These are phyloP conservation scores for Exephanes ischioxanthus DNA, from an alignment of 2,888 invertebrate genomes.

Conservation along the genomic window DNA sequence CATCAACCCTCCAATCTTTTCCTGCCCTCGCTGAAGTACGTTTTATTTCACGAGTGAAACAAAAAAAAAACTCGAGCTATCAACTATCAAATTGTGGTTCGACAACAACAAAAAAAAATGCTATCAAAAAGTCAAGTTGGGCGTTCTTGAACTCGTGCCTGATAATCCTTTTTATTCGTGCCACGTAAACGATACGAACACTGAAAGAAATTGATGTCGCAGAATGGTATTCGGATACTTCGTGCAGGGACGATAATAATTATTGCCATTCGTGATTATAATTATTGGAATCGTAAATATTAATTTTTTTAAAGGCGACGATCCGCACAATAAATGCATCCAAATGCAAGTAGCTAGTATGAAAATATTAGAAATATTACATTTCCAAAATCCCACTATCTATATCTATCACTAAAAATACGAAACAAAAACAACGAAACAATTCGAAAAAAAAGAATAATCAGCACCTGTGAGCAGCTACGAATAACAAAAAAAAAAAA, in stretches of 20 bases:
- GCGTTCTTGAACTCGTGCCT: background rate
- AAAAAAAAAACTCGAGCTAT: constrained; percentile 26
- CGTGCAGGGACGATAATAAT: no score
- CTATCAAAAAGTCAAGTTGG: background rate
- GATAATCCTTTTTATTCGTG: background rate
- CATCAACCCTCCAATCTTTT: constrained; percentile 51
- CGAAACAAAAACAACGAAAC: background rate
- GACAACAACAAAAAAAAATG: constrained; percentile 16
- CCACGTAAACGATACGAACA: no score
- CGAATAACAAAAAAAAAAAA: background rate
- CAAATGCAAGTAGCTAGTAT: background rate
- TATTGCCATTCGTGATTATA: no score
- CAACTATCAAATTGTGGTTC: constrained; percentile 21
- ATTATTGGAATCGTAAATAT: no score
- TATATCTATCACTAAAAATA: no score
- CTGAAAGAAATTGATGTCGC: no score
- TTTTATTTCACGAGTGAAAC: constrained; percentile 7
- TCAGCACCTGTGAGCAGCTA: background rate
- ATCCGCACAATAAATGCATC: no score
- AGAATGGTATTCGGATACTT: no score
- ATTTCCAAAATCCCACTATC: no score
- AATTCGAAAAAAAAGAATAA: background rate
- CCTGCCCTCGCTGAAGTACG: constrained; percentile 25
- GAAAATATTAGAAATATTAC: background rate
- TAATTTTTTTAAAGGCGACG: no score